Conservation (phyloP, 2,113 vertebrate species). For the Sapajus apella region DNA sequence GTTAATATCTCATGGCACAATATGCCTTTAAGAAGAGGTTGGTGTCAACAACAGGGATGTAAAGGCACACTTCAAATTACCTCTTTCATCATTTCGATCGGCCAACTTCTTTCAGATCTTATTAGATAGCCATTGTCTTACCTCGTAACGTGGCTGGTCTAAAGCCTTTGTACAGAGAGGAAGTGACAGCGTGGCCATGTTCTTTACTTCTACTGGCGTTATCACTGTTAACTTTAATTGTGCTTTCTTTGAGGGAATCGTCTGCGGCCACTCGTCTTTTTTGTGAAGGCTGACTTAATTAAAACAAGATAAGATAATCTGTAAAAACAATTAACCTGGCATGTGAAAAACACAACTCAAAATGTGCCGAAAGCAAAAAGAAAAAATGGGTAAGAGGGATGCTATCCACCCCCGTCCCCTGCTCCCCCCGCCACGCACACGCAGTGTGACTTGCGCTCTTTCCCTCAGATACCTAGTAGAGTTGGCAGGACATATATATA, state of each 20-base stretch:
- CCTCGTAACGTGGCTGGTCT: not conserved
- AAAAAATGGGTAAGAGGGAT: not conserved
- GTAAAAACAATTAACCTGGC: not conserved
- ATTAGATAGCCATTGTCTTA: not conserved
- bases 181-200: not conserved
- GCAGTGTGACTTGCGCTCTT: no score
- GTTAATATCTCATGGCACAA: not conserved
- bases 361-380: not conserved
- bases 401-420: not conserved
- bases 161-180: not conserved
- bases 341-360: not conserved
- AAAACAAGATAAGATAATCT: slow-evolving; percentile 16
- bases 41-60: not conserved
- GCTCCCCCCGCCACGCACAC: no score
- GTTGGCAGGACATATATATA: not conserved
- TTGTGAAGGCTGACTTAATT: slow-evolving; percentile 3
- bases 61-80: not conserved
- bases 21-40: not conserved
- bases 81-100: not conserved
- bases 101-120: not conserved
- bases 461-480: not conserved
- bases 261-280: slow-evolving; percentile 13
- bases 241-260: not conserved
- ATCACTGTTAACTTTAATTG: not conserved
- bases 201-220: not conserved